Evolutionary conservation across 2,797 vertebrate species (phyloP).

Genomic region (Melanotaenia maccullochi): DNA sequence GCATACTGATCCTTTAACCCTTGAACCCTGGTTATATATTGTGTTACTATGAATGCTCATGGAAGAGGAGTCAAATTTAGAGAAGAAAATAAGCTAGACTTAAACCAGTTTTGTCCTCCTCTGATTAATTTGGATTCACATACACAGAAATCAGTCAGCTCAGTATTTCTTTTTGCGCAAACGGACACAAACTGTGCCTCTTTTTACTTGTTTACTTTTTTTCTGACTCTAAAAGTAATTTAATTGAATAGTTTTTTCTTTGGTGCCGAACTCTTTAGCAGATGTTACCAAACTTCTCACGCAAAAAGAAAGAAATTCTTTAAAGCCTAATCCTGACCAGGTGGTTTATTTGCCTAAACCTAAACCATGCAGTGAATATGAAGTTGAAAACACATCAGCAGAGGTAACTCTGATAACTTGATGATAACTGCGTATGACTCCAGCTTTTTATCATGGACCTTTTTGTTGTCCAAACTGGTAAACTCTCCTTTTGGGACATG

Average conservation of each 20-base stretch:
- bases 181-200: neutral
- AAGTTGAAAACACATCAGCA: neutral
- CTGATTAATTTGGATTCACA: no score
- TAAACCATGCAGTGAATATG: neutral
- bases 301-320: neutral
- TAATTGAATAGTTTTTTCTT: no score
- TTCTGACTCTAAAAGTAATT: no score
- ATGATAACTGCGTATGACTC: neutral
- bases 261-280: no score
- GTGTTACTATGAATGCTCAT: slow-evolving; percentile 24
- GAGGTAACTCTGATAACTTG: neutral
- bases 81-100: neutral
- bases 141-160: neutral
- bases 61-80: slow-evolving; percentile 18
- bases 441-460: neutral
- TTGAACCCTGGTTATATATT: neutral
- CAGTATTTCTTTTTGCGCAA: neutral
- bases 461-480: neutral
- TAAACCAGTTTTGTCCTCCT: neutral
- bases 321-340: neutral
- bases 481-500: neutral
- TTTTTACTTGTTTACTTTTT: no score
- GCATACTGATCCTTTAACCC: neutral
- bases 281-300: no score
- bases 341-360: neutral